Conservation (phyloP, 2,113 vertebrate species). For the Rana temporaria region DNA sequence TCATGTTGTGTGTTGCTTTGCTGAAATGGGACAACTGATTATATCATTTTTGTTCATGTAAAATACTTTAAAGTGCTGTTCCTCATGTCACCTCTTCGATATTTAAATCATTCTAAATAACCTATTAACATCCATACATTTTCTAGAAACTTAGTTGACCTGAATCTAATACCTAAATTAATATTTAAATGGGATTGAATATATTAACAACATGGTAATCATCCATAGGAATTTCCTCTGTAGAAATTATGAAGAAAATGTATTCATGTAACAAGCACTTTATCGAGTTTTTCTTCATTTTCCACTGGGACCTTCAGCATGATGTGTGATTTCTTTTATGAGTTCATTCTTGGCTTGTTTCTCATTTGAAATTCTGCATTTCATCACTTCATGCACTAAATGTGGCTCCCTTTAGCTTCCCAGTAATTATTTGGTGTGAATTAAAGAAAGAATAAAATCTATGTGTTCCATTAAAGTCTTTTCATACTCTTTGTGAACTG, state of each 20-base stretch:
- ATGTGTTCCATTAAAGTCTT: conserved; percentile 9
- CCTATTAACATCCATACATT: background rate
- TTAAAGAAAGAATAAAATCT: conserved; percentile 11
- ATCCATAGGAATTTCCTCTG: background rate
- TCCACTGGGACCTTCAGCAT: conserved; percentile 7
- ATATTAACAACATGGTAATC: conserved; percentile 18
- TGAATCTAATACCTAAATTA: background rate
- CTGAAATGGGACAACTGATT: too few species aligned
- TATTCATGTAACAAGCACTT: conserved; percentile 12
- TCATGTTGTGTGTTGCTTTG: too few species aligned
- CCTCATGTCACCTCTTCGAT: conserved; percentile 7
- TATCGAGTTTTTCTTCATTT: conserved; percentile 8
- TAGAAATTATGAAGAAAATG: conserved; percentile 8
- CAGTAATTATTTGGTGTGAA: conserved; percentile 35
- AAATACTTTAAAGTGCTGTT: background rate
- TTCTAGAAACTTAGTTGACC: conserved; percentile 7
- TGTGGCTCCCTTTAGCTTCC: background rate
- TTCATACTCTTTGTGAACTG: background rate
- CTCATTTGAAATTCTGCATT: conserved; percentile 16
- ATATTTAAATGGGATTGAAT: background rate
- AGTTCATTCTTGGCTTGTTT: conserved; percentile 3
- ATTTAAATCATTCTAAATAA: conserved; percentile 22
- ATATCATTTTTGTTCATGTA: too few species aligned
- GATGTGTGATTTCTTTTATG: conserved; percentile 22
- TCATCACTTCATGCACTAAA: conserved; percentile 4